Base-by-base conservation (phyloP, 2,797 vertebrate genomes). In the Rhinoraja longicauda region DNA sequence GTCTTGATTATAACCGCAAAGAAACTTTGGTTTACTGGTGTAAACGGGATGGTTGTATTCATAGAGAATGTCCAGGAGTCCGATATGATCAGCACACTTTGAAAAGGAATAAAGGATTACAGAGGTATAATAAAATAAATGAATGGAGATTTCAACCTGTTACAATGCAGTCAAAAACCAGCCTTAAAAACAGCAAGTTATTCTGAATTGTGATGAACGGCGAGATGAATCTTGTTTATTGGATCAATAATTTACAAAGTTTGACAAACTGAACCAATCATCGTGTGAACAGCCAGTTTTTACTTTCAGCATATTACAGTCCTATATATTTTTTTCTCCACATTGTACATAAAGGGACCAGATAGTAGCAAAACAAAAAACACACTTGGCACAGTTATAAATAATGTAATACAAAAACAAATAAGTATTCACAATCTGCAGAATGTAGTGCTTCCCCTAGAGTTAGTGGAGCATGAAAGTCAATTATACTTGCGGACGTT, bases 181-280 rank as follows among this genome's bases (percentile, higher is more conserved):
- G 21, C 15, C 29, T 17, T 21, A n/a, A n/a, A n/a, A 29, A 32
- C n/a, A 75, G 36, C 70, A 75, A 29, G 39, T 73, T 36, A 75
- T 67, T 32, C 17, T 73, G 17, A 9, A 92, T n/a, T 73, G 90
- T 32, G 70, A 92, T 92, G 70, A 75, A 75, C n/a, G 70, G 21
- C 70, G 7, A 36, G 84, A 36, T 73, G 67, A 70, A 73, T 39
- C 96, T 96, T 96, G 96, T 97, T 97, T 97, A 97, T 97, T 97
- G 96, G 96, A 96, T 97, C 97, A 97, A 97, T 97, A 97, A 96
- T 95, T 96, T 97, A 97, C 96, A 97, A 97, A 97, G 96, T 96
- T 94, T 96, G 95, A 97, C 96, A 96, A 92, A 73, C 70, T 26
- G 95, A 95, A 96, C 96, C 96, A 96, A 96, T 96, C 96, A 96